Base-by-base conservation (phyloP, 92 coral and sea anemone species). In the Scolanthus callimorphus region DNA sequence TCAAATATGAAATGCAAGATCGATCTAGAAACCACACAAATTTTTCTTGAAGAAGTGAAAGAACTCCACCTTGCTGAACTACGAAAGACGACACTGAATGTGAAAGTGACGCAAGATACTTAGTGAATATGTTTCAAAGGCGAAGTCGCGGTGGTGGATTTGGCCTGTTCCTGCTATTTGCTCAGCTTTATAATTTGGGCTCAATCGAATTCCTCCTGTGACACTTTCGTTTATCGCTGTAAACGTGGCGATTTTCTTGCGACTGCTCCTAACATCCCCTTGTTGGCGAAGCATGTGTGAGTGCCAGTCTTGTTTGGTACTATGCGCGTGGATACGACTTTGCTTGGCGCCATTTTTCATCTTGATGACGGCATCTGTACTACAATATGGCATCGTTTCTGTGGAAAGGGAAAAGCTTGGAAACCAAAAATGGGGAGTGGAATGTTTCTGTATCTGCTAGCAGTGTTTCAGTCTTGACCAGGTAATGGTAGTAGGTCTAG, bases 371-470 rank as follows among this genome's bases (percentile, higher is more conserved):
- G 83, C 99, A 94, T 55, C 62, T 94, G 71, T 94, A 94, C 74
- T 94, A 79, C 76, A 94, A 94, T 56, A 94, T 94, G 99, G 97
- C 87, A 2, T 94, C 99, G 47, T 94, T 94, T 34, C 63, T 94
- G 31, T 94, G 99, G 99, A 94, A 94, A 55, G n/a, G 97, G 99
- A 39, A 94, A 58, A 26, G 77, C 86, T 12, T 74, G 88, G 23
- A 96, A 94, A 23, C 20, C 77, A 29, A 49, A 72, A 25, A 63
- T 94, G 70, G 97, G 99, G 25, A 94, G 90, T 41, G 29, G 73
- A 6, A 84, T 67, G 47, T 77, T 94, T 59, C 62, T 94, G 12
- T 78, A 84, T 41, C 60, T 88, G 30, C 51, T 94, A 8, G 62
- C 90, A 25, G 90, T 81, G 17, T 94, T 94, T 73, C 95, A 4